A percentile compares a stretch with the other conserved stretches of the same genome.
Evolutionary conservation across 1,140 invertebrate genomes (phyloP).

Genomic region (Ceratitis capitata): DNA sequence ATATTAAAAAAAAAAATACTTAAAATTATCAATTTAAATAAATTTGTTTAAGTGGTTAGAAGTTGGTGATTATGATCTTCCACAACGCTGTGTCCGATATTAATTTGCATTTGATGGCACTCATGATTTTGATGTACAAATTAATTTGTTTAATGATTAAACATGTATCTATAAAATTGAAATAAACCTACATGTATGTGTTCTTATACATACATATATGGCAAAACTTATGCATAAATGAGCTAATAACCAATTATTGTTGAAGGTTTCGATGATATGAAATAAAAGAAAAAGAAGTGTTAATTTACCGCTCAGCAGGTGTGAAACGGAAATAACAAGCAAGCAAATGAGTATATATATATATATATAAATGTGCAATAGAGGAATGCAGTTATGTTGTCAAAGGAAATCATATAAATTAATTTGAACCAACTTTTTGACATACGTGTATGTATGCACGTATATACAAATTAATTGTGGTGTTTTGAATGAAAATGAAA

Average conservation of each 20-base stretch:
- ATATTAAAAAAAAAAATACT: not conserved
- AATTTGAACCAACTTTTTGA: too few species aligned
- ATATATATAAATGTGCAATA: not conserved
- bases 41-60: not conserved
- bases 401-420: not conserved
- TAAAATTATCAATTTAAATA: too few species aligned
- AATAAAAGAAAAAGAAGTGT: constrained; percentile 12
- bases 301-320: constrained; percentile 1
- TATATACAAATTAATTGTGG: too few species aligned
- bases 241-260: constrained; percentile 13
- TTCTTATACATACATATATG: not conserved
- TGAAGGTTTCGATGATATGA: constrained; percentile 22
- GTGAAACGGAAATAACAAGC: not conserved
- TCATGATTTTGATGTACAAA: constrained; percentile 14
- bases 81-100: not conserved
- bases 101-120: not conserved
- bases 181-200: not conserved
- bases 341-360: not conserved
- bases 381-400: not conserved
- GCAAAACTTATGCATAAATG: not conserved
- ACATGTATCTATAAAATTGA: not conserved
- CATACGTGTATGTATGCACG: too few species aligned
- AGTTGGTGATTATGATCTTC: not conserved
- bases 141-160: constrained; percentile 19
- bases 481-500: too few species aligned